Base-by-base conservation (phyloP, 2,113 vertebrate species). In the Chroicocephalus ridibundus region DNA sequence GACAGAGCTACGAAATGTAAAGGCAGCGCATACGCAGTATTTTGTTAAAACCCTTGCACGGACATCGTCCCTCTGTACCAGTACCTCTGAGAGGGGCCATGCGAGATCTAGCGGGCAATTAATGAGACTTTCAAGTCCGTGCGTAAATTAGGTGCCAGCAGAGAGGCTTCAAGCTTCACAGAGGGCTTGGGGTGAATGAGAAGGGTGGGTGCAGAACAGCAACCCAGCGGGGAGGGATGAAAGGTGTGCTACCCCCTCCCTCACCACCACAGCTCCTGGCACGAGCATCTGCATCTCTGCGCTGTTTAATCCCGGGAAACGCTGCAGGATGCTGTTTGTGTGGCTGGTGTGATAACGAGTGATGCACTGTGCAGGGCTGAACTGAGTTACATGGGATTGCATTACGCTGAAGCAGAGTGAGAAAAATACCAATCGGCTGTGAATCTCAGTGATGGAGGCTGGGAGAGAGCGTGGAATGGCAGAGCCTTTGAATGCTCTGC, bases 11-110 rank as follows among this genome's bases (percentile, higher is more conserved):
- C 61, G 38, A 34, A 86, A 46, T 18, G n/a, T 44, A 46, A 78
- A 71, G 70, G 36, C 25, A 68, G 3, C 0, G 0, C 40, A 10
- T 10, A n/a, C 36, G 40, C 65, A 72, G 61, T 2, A 2, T 12
- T 84, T 60, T 81, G 76, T 60, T 31, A 58, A 70, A 92, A n/a
- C 26, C 40, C 47, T 26, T 38, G 51, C 51, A 13, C 62, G 38
- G 87, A 62, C 25, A 72, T 62, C 72, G 52, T 16, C 26, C 18
- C 44, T 46, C 44, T 46, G 44, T 46, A 46, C 51, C 2, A 14
- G 55, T 27, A 49, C 54, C 58, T 88, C 58, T 14, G 6, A 78
- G 85, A 88, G 84, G 68, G 69, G 38, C 68, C 42, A 3, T 26
- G 58, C 40, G 19, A 72, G 34, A 91, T 76, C 87, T 44, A 85